Base-by-base conservation (phyloP, 2,113 vertebrate species). In the Trachemys scripta region DNA sequence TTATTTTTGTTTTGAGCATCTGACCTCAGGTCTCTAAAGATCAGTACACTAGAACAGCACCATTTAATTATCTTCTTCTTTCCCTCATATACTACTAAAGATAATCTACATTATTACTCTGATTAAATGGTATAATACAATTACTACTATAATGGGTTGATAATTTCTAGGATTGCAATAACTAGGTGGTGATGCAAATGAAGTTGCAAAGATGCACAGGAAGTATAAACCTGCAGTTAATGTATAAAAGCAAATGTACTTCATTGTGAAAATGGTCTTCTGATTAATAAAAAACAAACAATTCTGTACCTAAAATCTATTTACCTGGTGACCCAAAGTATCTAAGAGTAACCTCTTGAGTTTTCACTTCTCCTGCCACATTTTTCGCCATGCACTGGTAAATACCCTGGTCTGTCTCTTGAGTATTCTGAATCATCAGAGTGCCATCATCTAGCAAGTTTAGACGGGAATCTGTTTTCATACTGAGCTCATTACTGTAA, bases 371-470 rank as follows among this genome's bases (percentile, higher is more conserved):
- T 75, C 99, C 99, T 0, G 99, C 99, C 88, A 99, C 99, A 10
- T 99, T 99, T 96, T 99, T 99, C 42, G 99, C 99, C 99, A 99
- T 99, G 96, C 99, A 99, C 81, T 99, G 99, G 97, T 99, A 99
- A 56, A 99, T 98, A 51, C 99, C 99, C 98, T 99, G 98, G 95
- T 99, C 99, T 0, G 99, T 98, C 98, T 99, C 99, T 96, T 99
- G 98, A 3, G 99, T 99, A 97, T 99, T 98, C 95, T 99, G 99
- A 97, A 99, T 99, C 99, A 99, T 99, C 91, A 99, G 97, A 0
- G 99, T 99, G 16, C 99, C 99, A 4, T 99, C 99, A 84, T 99
- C 99, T 95, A 99, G 98, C 94, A 99, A 98, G 97, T 99, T 99
- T 87, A 99, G 96, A 91, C 99, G 99, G 24, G 99, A 99, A 96